phyloP scores from a whole-genome alignment of 2,888 invertebrate genomes.

The Octodonta nipae region DNA sequence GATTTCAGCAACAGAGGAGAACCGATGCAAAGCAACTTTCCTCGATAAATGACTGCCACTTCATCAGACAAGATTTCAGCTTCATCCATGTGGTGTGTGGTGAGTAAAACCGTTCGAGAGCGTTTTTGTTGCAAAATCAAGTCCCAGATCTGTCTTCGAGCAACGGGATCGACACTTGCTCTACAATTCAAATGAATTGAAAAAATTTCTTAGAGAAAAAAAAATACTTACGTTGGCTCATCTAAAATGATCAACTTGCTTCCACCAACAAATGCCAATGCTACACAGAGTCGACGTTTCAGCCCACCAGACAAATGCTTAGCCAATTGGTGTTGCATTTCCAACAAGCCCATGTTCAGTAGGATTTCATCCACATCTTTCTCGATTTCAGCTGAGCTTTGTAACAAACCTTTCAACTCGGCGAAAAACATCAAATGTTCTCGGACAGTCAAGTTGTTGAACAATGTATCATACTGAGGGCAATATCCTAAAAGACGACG shows the following conservation, averaged over 20 bases:
- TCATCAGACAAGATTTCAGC: slow-evolving; percentile 72
- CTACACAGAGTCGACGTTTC: slow-evolving; percentile 42
- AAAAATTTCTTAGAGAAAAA: too few species aligned
- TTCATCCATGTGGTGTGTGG: slow-evolving; percentile 80
- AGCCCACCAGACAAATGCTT: slow-evolving; percentile 45
- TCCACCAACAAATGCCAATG: slow-evolving; percentile 41
- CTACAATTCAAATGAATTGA: too few species aligned
- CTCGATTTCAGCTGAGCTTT: too few species aligned
- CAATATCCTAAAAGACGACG: slow-evolving; percentile 45
- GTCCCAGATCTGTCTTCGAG: too few species aligned
- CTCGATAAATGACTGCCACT: slow-evolving; percentile 77
- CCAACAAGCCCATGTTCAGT: too few species aligned
- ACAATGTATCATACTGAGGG: slow-evolving; percentile 44
- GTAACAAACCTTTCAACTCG: slow-evolving; percentile 36
- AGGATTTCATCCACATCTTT: too few species aligned
- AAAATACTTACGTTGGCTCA: slow-evolving; percentile 36
- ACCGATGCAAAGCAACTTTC: slow-evolving; percentile 64
- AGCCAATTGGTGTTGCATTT: too few species aligned
- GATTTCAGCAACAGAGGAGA: slow-evolving; percentile 70
- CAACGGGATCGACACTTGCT: too few species aligned
- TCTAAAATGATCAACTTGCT: slow-evolving; percentile 41
- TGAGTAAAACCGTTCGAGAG: too few species aligned
- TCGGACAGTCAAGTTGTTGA: slow-evolving; percentile 41
- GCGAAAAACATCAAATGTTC: slow-evolving; percentile 41
- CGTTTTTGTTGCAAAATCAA: too few species aligned